Evolutionary conservation across 2,113 vertebrate genomes (phyloP), one percentile per base, ranked within the genome.

Genomic region (Pongo pygmaeus): DNA sequence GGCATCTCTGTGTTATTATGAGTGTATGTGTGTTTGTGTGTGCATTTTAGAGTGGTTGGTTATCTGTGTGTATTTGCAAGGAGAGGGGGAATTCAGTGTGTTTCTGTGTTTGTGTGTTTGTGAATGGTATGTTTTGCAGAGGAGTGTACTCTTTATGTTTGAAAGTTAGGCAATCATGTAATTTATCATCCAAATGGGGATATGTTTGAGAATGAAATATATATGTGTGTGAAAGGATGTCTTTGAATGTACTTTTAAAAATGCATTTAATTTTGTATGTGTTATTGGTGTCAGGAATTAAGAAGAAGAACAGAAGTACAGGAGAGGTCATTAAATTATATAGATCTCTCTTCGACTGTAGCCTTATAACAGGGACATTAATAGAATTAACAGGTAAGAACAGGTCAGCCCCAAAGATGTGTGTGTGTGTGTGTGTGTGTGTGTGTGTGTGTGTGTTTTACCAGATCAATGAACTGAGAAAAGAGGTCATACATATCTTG

Each of bases 401-500:
- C 67, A 93, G 40, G 85, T 86, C 32, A 89, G 48, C 38, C 86
- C 43, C 35, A 84, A 70, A 84, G 59, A 50, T 79, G 61, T 67
- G 64, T 67, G 27, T 32, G 30, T 67, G 64, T 67, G 61, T 32
- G 30, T 67, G 64, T 67, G 61, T 32, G 30, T 67, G 64, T 67
- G 64, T 64, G 11, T 69, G 32, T 69, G 30, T 35, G 27, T 35
- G 13, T 69, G 67, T 69, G 14, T 35, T 32, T 77, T 77, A 70
- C 23, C 86, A 86, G 55, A 97, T 94, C 96, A 97, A 38, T 96
- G 89, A 97, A 89, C 84, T 86, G 43, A 94, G 84, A 91, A 92
- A 92, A 91, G 38, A 96, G 90, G 81, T 46, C 55, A 61, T 46
- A 59, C 35, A 1, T 43, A 83, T 92, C 72, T 88, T 87, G 85